Base-by-base conservation (phyloP, 2,888 invertebrate genomes). In the Chydorus sphaericus region DNA sequence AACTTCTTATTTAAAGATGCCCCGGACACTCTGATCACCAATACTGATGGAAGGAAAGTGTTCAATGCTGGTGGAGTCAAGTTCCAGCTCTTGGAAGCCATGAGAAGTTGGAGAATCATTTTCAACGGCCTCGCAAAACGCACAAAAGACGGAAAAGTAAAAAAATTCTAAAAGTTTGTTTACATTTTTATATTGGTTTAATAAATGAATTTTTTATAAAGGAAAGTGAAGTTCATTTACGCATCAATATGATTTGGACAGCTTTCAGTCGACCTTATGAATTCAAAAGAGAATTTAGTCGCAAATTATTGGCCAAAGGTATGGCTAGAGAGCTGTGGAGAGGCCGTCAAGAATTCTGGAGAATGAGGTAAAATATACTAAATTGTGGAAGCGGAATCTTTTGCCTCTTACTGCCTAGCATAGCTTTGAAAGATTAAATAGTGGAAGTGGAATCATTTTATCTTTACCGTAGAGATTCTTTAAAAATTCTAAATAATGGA, bases 41-140 rank as follows among this genome's bases (percentile, higher is more conserved):
- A 71, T 61, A 67, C 68, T 8, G 69, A 62, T 48, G 61, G 60
- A 0, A 55, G 53, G 1, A 60, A 58, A 2, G 66, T 62, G 58
- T 60, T 61, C 38, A 57, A 60, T 26, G 66, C 66, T 4, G 67
- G 63, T 1, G 70, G 71, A 8, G 63, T 86, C 37, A 75, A 74
- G 61, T 72, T 86, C 29, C 77, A 79, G 62, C 70, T 78, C 38
- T 62, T 82, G 44, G 79, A 83, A 62, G 76, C 80, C 0, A 74
- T 77, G 64, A 68, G 68, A 58, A 72, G 75, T 56, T 75, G 82
- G 72, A 74, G 83, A 63, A 71, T 87, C 18, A 68, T 77, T 30
- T 87, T 75, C 66, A 84, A 82, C 66, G 86, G 86, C 1, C 67
- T 81, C n/a, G 67, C 85, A 48, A 75, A 71, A 63, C 75, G 72